Evolutionary conservation across 2,113 vertebrate genomes (phyloP), one percentile per base, ranked within the genome.

Genomic region (Sapayoa aenigma): DNA sequence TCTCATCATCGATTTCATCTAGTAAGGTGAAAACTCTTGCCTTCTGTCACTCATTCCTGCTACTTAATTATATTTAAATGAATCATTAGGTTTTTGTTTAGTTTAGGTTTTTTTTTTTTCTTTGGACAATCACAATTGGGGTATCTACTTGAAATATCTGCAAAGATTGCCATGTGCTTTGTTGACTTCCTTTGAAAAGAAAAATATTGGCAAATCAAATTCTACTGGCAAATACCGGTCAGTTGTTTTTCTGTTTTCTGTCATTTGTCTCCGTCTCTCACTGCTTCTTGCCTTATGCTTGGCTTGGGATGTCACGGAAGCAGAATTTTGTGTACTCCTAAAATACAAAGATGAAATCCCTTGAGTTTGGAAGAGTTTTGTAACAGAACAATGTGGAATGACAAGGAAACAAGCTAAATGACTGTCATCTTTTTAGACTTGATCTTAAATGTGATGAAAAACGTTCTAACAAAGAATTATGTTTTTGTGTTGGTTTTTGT

Each of bases 21-120:
- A 65, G 9, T 37, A 41, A 63, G 30, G 49, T 58, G 71, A 78
- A 68, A 53, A 53, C 39, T 47, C n/a, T 81, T 63, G 31, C 41
- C 39, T 89, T 81, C 52, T 33, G 4, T 46, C 35, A 28, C 7
- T 69, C 13, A 16, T 53, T 60, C 22, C 23, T 71, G 41, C 19
- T 41, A 15, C 72, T 72, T 77, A 77, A 46, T 73, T n/a, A 41
- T n/a, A 33, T 60, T 41, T 56, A 52, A 58, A 60, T 37, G 9
- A 24, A n/a, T 52, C 0, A 0, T 7, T 52, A 47, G 20, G 5
- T 3, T 53, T 65, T 80, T 50, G 7, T 25, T 58, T 62, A 19
- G 23, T 63, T 47, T 66, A n/a, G 14, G 12, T 35, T 30, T 22
- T 60, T 49, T 5, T 58, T 39, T 58, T 69, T 52, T 24, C 9